Evolutionary conservation across 2,113 vertebrate genomes (phyloP), one percentile per base, ranked within the genome.

Genomic region (Emydocephalus ijimae): DNA sequence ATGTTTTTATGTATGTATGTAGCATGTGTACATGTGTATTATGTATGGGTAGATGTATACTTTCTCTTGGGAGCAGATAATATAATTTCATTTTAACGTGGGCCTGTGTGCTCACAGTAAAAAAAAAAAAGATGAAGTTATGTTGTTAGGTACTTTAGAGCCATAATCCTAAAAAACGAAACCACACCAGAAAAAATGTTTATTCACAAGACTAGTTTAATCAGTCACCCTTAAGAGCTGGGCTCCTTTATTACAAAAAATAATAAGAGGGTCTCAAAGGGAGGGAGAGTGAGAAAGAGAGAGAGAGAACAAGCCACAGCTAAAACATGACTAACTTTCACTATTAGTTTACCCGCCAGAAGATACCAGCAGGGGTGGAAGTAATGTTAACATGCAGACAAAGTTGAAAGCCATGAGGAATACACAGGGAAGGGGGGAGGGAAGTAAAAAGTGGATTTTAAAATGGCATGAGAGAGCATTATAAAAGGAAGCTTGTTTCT

Each of bases 151-250:
- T 15, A 9, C 21, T 10, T 12, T 15, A 4, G 12, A 3, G 2
- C 39, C 29, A 87, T 10, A 56, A 21, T 4, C 14, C 45, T 50
- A 45, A 64, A 86, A 54, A 92, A 86, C 20, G 23, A 87, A 90
- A n/a, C 87, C 29, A 57, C n/a, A 23, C 9, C 48, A 87, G 9
- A 39, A 50, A n/a, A 81, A 81, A 61, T n/a, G 81, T 81, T 93
- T 90, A 93, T 34, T 87, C 92, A 93, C 92, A 90, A 93, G 92
- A 90, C 92, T 90, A 90, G 81, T 93, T 93, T 93, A 93, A 93
- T 93, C 52, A 52, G 74, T 90, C 24, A 90, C 92, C 74, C 92
- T 43, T 87, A 93, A 93, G 89, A 90, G 69, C 89, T 93, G 92
- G 92, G 92, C 34, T 69, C n/a, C 55, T 93, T 93, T 93, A 90